Evolutionary conservation across 1,140 invertebrate species (phyloP).

Genomic region (Adoxophyes honmai): DNA sequence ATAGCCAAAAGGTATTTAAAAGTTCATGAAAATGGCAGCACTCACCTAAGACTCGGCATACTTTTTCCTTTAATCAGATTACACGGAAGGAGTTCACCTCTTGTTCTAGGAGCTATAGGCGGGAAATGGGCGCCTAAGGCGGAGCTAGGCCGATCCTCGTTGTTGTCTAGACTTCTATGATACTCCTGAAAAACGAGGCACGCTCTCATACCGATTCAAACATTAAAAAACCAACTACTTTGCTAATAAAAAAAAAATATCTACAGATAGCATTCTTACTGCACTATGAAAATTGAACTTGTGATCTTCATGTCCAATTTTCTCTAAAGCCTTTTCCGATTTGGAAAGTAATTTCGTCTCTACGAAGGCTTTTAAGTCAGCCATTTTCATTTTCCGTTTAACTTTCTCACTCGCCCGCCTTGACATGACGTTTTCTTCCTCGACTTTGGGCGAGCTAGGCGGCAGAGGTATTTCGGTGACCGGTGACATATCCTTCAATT

Average conservation of each 20-base stretch:
- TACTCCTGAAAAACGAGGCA: constrained; percentile 80
- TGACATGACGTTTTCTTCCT: constrained; percentile 77
- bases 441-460: constrained; percentile 67
- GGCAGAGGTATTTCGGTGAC: constrained; percentile 69
- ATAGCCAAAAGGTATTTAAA: constrained; percentile 12
- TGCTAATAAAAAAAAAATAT: constrained; percentile 46
- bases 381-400: constrained; percentile 92
- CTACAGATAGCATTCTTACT: constrained; percentile 74
- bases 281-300: constrained; percentile 72
- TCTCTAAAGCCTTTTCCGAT: constrained; percentile 93
- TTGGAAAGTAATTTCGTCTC: constrained; percentile 94
- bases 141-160: constrained; percentile 79
- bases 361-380: constrained; percentile 91
- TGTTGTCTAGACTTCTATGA: constrained; percentile 87
- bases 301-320: constrained; percentile 87
- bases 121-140: constrained; percentile 63
- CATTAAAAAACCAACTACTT: constrained; percentile 14
- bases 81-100: constrained; percentile 74
- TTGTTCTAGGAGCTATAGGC: constrained; percentile 53
- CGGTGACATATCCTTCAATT: constrained; percentile 80
- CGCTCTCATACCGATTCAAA: constrained; percentile 13
- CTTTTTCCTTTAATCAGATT: constrained; percentile 95
- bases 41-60: constrained; percentile 95
- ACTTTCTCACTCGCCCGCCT: constrained; percentile 88
- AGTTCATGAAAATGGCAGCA: constrained; percentile 17